phyloP scores from a whole-genome alignment of 2,888 invertebrate species.

The Ceraclea dissimilis region DNA sequence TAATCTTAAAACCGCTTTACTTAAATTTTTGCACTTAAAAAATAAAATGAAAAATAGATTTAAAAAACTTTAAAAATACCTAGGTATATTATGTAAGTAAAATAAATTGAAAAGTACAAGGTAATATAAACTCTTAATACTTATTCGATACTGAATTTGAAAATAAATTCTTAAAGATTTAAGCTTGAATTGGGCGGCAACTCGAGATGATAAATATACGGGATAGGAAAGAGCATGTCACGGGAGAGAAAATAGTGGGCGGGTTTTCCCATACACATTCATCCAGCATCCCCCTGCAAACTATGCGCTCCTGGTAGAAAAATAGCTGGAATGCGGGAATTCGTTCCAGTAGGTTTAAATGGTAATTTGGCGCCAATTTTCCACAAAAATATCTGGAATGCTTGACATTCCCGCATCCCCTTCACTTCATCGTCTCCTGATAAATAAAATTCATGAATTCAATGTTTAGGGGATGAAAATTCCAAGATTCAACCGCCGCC shows the following conservation, averaged over 20 bases:
- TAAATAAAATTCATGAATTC: slow-evolving; percentile 40
- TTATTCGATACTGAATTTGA: too few relatives aligned
- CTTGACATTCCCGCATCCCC: slow-evolving; percentile 35
- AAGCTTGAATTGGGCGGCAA: too few relatives aligned
- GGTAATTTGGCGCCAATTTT: slow-evolving; percentile 21
- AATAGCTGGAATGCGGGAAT: slow-evolving; percentile 50
- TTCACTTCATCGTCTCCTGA: slow-evolving; percentile 34
- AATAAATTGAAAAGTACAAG: too few relatives aligned
- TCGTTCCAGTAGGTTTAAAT: slow-evolving; percentile 29
- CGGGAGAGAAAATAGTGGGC: neutral
- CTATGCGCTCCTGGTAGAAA: slow-evolving; percentile 39
- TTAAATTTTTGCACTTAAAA: too few relatives aligned
- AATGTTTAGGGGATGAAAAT: slow-evolving; percentile 23
- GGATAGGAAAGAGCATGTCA: neutral
- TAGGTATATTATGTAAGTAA: too few relatives aligned
- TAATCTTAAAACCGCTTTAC: too few relatives aligned
- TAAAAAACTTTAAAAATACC: too few relatives aligned
- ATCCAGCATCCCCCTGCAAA: neutral
- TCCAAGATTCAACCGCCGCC: slow-evolving; percentile 5
- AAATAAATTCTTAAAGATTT: too few relatives aligned
- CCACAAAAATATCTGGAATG: slow-evolving; percentile 31
- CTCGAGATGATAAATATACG: too few relatives aligned
- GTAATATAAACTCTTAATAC: too few relatives aligned
- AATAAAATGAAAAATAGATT: too few relatives aligned
- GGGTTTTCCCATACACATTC: neutral